These are phyloP conservation scores for Pithys albifrons DNA, from an alignment of 2,113 vertebrate species.

Conservation along the genomic window DNA sequence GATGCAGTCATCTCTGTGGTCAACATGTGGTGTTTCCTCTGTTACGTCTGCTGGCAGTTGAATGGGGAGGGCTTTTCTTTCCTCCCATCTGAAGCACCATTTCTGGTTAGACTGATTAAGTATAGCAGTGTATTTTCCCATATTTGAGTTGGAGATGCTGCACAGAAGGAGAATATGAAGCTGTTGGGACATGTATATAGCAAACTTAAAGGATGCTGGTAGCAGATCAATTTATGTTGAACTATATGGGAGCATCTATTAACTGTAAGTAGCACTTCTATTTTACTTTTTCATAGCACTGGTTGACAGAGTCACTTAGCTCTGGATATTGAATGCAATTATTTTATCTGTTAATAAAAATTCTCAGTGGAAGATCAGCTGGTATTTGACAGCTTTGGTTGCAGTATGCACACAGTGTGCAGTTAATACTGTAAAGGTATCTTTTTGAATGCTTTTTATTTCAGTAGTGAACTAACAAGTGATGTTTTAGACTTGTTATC, in stretches of 20 bases:
- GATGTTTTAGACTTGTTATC: background rate
- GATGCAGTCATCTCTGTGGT: background rate
- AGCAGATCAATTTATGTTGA: conserved; percentile 45
- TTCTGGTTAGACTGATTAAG: conserved; percentile 7
- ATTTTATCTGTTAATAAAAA: background rate
- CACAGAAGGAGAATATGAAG: conserved; percentile 36
- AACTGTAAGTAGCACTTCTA: conserved; percentile 56
- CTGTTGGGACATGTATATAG: conserved; percentile 12
- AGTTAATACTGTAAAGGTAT: background rate
- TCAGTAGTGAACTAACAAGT: background rate
- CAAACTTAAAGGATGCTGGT: conserved; percentile 70
- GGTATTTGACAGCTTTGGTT: background rate
- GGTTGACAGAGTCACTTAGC: background rate
- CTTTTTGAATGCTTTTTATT: background rate
- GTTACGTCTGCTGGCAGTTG: background rate
- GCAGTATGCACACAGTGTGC: background rate
- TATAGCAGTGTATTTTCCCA: background rate
- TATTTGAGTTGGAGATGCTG: conserved; percentile 10
- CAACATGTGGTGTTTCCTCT: conserved; percentile 30
- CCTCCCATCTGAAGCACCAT: conserved; percentile 7
- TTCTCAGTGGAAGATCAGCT: background rate
- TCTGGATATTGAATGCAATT: background rate
- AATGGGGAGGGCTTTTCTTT: background rate
- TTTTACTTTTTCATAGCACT: background rate
- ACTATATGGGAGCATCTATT: background rate